Conservation (phyloP, 2,888 invertebrate genomes). For the Drosophila hamatofila region DNA sequence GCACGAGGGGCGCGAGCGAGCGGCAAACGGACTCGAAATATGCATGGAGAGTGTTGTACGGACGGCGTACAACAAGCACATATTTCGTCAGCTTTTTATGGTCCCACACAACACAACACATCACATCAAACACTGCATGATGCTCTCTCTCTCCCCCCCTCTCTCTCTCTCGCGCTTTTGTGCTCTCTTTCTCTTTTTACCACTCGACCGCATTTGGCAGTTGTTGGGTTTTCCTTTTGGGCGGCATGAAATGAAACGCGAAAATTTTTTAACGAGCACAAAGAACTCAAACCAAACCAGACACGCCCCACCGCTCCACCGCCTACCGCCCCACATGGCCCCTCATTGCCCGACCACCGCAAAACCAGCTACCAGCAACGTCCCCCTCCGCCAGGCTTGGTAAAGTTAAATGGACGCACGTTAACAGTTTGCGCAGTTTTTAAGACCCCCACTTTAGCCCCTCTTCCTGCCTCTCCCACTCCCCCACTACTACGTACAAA, state of each 20-base stretch:
- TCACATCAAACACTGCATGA: constrained; percentile 51
- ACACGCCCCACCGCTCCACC: constrained; percentile 9
- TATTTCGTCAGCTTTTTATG: constrained; percentile 64
- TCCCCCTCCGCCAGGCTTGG: constrained; percentile 30
- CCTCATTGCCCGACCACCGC: constrained; percentile 34
- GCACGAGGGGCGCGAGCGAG: constrained; percentile 1
- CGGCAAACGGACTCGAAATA: constrained; percentile 31
- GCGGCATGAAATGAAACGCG: constrained; percentile 74
- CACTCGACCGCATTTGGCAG: constrained; percentile 69
- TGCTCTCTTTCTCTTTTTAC: constrained; percentile 7
- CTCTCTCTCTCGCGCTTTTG: background rate
- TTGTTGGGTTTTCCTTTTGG: constrained; percentile 54
- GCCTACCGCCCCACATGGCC: constrained; percentile 4
- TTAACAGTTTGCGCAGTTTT: constrained; percentile 67
- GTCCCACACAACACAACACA: constrained; percentile 44
- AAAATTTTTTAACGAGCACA: constrained; percentile 78
- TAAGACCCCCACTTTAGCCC: constrained; percentile 20
- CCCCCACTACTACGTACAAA: constrained; percentile 14
- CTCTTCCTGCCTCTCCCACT: background rate
- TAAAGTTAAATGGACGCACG: constrained; percentile 73
- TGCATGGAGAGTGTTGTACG: constrained; percentile 50
- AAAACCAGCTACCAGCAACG: constrained; percentile 38
- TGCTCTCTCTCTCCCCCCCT: constrained; percentile 20
- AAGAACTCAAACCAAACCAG: constrained; percentile 57
- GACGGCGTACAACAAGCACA: constrained; percentile 47